Conservation (phyloP, 1,140 invertebrate species). For the Macrobrachium nipponense region DNA sequence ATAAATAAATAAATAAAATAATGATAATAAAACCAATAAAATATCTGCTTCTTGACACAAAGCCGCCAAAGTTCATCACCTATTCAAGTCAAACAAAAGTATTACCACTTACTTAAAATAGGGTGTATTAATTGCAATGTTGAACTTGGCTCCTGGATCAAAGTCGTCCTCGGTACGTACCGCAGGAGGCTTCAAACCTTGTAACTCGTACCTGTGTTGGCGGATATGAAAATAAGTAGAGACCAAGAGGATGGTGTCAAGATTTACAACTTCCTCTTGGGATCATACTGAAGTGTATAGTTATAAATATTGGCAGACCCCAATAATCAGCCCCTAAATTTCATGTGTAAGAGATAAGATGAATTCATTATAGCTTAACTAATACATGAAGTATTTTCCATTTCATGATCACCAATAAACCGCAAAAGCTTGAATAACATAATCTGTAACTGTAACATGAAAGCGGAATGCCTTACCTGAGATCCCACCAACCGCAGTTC, state of each 20-base stretch:
- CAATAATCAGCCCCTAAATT: too few species aligned
- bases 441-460: background rate
- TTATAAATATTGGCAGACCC: background rate
- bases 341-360: too few species aligned
- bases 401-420: too few species aligned
- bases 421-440: too few species aligned
- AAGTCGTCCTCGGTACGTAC: conserved; percentile 87
- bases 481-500: conserved; percentile 90
- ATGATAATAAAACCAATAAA: background rate
- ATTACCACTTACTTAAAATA: conserved; percentile 70
- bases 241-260: background rate
- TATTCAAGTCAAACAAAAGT: background rate
- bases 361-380: too few species aligned
- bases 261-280: too few species aligned
- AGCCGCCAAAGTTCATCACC: too few species aligned
- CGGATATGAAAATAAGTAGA: conserved; percentile 64
- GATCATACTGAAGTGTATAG: too few species aligned
- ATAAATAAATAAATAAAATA: background rate
- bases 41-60: too few species aligned
- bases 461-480: conserved; percentile 74
- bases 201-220: conserved; percentile 64
- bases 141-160: conserved; percentile 90
- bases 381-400: too few species aligned
- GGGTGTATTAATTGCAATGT: conserved; percentile 88
- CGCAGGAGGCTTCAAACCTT: conserved; percentile 87